These are phyloP conservation scores for Leptura quadrifasciata DNA, from an alignment of 2,888 invertebrate genomes.

Conservation along the genomic window DNA sequence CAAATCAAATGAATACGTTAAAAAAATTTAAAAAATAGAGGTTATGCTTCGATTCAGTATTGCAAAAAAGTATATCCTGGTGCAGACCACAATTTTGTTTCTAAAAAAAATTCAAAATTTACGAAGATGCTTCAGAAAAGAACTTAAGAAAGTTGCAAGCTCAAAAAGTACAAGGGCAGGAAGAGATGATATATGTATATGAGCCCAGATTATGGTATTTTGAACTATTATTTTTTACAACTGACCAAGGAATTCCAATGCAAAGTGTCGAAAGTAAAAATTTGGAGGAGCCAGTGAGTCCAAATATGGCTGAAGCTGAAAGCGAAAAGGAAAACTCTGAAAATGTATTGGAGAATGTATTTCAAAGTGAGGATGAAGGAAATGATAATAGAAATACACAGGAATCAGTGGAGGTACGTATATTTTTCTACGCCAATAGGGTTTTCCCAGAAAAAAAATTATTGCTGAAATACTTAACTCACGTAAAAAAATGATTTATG, in stretches of 20 bases:
- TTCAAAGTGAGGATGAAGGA: conserved; percentile 17
- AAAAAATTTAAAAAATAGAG: neutral
- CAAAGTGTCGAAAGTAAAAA: conserved; percentile 26
- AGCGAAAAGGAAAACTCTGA: too few relatives aligned
- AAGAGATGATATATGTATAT: conserved; percentile 35
- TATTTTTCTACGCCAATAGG: too few relatives aligned
- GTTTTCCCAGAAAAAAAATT: too few relatives aligned
- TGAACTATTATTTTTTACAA: conserved; percentile 31
- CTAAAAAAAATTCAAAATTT: conserved; percentile 18
- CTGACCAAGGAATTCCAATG: conserved; percentile 27
- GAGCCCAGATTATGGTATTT: conserved; percentile 32
- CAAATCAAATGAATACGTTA: too few relatives aligned
- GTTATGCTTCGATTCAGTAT: conserved; percentile 14
- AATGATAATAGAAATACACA: conserved; percentile 18
- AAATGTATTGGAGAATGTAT: conserved; percentile 15
- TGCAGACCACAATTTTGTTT: conserved; percentile 5
- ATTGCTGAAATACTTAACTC: too few relatives aligned
- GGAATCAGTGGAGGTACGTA: conserved; percentile 7
- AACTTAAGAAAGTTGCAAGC: conserved; percentile 28
- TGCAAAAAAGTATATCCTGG: conserved; percentile 18
- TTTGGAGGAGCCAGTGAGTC: conserved; percentile 23
- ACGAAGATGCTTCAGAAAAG: conserved; percentile 24
- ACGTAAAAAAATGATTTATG: too few relatives aligned
- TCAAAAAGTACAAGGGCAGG: conserved; percentile 30
- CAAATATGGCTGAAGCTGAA: conserved; percentile 19